A percentile compares a stretch with the other conserved stretches of the same genome.
phyloP scores from a whole-genome alignment of 1,140 invertebrate species.

The Drosophila lini region DNA sequence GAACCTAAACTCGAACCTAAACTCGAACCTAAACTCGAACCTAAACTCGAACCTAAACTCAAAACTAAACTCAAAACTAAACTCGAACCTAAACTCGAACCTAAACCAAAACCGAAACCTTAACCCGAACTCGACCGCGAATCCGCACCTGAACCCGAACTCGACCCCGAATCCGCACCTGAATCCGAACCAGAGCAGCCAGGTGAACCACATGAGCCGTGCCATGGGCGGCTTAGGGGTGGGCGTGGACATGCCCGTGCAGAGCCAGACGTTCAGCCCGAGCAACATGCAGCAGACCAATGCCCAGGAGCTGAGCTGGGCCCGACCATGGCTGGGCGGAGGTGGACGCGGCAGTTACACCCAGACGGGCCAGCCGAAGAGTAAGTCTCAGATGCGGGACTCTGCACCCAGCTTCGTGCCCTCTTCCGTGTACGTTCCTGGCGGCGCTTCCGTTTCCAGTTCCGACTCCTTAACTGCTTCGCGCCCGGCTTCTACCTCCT shows the following conservation, averaged over 20 bases:
- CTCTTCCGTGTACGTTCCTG: not conserved
- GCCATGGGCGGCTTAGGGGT: not conserved
- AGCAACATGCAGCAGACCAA: conserved; percentile 9
- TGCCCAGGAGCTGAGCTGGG: no score
- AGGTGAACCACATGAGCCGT: not conserved
- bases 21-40: not conserved
- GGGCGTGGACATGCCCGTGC: not conserved
- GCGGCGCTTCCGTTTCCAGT: not conserved
- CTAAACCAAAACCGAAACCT: not conserved
- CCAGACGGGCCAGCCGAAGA: not conserved
- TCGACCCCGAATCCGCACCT: not conserved
- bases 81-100: not conserved
- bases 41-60: not conserved
- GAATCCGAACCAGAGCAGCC: not conserved
- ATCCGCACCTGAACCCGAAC: no score
- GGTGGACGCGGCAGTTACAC: not conserved
- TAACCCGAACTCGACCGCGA: not conserved
- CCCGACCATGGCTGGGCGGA: not conserved
- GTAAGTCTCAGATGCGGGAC: not conserved
- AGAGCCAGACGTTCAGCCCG: not conserved
- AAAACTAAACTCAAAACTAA: accelerated
- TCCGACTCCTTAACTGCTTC: no score
- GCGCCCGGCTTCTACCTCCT: not conserved
- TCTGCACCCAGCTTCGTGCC: not conserved
- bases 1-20: no score